Base-by-base conservation (phyloP, 2,797 vertebrate species). In the Chloroceryle amazona region DNA sequence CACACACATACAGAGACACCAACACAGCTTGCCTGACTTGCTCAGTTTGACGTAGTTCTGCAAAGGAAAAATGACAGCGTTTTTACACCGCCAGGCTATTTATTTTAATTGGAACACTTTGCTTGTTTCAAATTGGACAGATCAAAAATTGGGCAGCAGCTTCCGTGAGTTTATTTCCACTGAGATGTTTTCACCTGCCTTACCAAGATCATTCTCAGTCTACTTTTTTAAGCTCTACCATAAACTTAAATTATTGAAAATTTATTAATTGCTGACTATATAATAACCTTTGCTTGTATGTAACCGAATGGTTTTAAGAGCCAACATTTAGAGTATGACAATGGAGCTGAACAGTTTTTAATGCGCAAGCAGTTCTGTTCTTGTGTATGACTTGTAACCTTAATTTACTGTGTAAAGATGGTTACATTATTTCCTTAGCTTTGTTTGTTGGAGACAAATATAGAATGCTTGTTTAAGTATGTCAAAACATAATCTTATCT, bases 361-460 rank as follows among this genome's bases (percentile, higher is more conserved):
- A 99, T 99, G 98, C 99, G 99, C 99, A 99, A 99, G 99, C 99
- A 99, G 99, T 99, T 99, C 99, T 99, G 99, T 99, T 99, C 99
- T 99, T 99, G 99, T 99, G 99, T 99, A 99, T 99, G 98, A 99
- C 99, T 99, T 99, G 99, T 99, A 99, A 99, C 99, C 99, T 99
- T 99, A 99, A 99, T 99, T 99, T 99, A 99, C 99, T 99, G 99
- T 99, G 99, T 99, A 99, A 99, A 99, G 99, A 99, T 99, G 99
- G 99, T 99, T 99, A 99, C 99, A 99, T 99, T 99, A 98, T 98
- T 98, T 98, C 98, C 98, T 99, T 99, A 99, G 99, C 99, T 99
- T 99, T 99, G 98, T 99, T 99, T 99, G 98, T 99, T 99, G 98
- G 98, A 99, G 98, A 99, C 98, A 98, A 99, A 99, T 99, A 99